phyloP scores from a whole-genome alignment of 1,140 invertebrate species.

The Drosophila dunni region DNA sequence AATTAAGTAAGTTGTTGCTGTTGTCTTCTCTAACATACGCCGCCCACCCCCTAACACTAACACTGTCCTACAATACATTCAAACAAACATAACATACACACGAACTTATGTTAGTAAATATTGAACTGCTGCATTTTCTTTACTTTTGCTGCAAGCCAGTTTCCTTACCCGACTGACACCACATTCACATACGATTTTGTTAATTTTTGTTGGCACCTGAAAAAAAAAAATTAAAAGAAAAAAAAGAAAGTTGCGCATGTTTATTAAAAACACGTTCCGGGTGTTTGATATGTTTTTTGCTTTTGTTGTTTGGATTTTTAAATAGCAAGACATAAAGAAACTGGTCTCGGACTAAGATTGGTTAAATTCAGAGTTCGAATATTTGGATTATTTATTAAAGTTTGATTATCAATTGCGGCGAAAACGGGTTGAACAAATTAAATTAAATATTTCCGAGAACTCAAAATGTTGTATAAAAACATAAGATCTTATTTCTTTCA shows the following conservation, averaged over 20 bases:
- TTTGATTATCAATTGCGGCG: no score
- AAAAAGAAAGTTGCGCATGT: constrained; percentile 80
- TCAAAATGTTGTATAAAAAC: no score
- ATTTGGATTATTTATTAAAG: neutral
- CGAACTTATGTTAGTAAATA: constrained; percentile 13
- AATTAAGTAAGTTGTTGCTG: constrained; percentile 79
- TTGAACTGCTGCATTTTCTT: constrained; percentile 3
- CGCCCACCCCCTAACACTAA: neutral
- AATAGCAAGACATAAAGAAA: neutral
- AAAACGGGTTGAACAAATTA: no score
- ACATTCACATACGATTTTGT: constrained; percentile 36
- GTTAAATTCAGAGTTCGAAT: no score
- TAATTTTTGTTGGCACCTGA: constrained; percentile 34
- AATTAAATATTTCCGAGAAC: no score
- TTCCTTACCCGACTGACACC: constrained; percentile 25
- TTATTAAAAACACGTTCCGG: constrained; percentile 75
- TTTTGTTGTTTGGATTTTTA: neutral
- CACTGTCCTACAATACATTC: neutral
- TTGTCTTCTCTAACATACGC: constrained; percentile 10
- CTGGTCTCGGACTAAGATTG: neutral
- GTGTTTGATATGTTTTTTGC: constrained; percentile 39
- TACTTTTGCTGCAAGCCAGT: constrained; percentile 18
- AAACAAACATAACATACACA: neutral
- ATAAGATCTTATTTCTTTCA: no score
- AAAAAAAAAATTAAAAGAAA: neutral